Evolutionary conservation across 2,797 vertebrate genomes (phyloP), one percentile per base, ranked within the genome.

Genomic region (Mormyrus proboscirostris): DNA sequence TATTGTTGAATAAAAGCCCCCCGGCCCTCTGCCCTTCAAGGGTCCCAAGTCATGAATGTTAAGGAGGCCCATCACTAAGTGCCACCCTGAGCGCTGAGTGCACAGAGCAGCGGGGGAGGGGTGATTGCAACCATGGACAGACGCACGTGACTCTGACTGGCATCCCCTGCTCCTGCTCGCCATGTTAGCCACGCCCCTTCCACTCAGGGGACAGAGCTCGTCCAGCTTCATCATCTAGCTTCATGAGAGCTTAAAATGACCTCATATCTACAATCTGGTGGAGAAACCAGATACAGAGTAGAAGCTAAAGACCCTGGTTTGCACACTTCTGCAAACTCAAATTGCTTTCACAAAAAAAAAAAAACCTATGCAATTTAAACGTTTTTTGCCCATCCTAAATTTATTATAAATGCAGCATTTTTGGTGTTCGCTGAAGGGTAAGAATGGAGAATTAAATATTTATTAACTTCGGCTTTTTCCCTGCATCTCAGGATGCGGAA

Each of bases 381-480:
- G 25, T 83, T 89, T 89, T 59, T 19, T 73, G 19, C 53, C 88
- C 22, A 22, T 49, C 47, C 9, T 47, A 62, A 49, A 59, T 44
- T 84, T 47, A 59, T 41, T 62, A 62, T 59, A 89, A 41, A 79
- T 82, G 69, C 25, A 53, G 50, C 19, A 82, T 89, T 89, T 89
- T 86, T 50, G 25, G 14, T 73, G 49, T 89, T 86, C 50, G 29
- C 83, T 89, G 79, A 47, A 19, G 14, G 25, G 82, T 25, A 49
- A 38, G 14, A 16, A 51, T 65, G 19, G 92, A 89, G 91, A 91
- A 91, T 92, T 89, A 89, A 90, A 91, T 93, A 89, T 79, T 91
- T 55, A 51, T 91, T 88, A 90, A 29, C 83, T 79, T 76, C 87
- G 89, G 90, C 93, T 93, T 29, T 94, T 93, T 93, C 91, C 91